Conservation (phyloP, 2,797 vertebrate genomes). For the Pteropus rufus region DNA sequence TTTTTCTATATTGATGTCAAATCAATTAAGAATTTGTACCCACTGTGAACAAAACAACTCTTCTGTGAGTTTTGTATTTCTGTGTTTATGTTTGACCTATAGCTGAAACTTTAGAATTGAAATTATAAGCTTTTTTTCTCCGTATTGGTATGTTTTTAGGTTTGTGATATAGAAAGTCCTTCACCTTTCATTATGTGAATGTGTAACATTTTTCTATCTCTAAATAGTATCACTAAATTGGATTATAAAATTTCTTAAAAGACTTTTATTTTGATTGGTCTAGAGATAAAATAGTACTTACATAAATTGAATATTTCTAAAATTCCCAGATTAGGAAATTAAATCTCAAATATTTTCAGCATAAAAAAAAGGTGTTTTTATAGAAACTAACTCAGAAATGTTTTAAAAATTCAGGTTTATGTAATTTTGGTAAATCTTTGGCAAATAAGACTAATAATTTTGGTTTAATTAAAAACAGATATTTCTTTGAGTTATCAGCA, state of each 20-base stretch:
- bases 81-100: neutral
- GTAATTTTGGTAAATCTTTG: neutral
- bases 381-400: neutral
- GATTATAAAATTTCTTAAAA: neutral
- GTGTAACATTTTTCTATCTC: neutral
- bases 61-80: neutral
- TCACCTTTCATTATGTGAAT: neutral
- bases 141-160: neutral
- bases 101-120: neutral
- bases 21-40: constrained; percentile 14
- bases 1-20: neutral
- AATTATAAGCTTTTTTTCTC: neutral
- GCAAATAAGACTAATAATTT: neutral
- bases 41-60: neutral
- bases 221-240: neutral
- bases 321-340: neutral
- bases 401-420: neutral
- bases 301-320: neutral
- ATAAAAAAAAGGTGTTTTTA: neutral
- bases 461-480: neutral
- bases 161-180: neutral
- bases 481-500: neutral
- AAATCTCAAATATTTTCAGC: neutral
- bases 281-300: neutral
- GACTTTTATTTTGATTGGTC: neutral